Evolutionary conservation across 1,140 invertebrate genomes (phyloP), one percentile per base, ranked within the genome.

Genomic region (Vanessa tameamea): DNA sequence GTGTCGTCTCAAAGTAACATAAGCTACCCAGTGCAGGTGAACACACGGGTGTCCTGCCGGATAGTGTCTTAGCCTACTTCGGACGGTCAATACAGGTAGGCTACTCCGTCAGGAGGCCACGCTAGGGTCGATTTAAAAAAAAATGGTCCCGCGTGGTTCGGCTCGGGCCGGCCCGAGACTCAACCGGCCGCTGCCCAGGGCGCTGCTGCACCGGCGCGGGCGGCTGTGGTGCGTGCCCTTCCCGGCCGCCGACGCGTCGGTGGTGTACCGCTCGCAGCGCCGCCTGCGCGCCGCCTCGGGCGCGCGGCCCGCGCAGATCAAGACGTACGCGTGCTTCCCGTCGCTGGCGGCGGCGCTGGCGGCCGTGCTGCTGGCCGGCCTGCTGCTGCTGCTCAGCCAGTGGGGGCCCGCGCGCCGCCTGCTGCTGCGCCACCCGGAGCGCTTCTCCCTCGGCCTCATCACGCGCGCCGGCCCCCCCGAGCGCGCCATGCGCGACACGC

Each of bases 161-260:
- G n/a, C n/a, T n/a, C n/a, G n/a, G n/a, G n/a, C n/a, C n/a, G n/a
- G n/a, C n/a, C n/a, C n/a, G n/a, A n/a, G n/a, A n/a, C n/a, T n/a
- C n/a, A n/a, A n/a, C n/a, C 20, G 20, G 20, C 20, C 20, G 20
- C 20, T 1, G 20, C 20, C 0, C 20, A 96, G 95, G 72, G 80
- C 90, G 1, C 66, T 91, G 2, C 71, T 97, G n/a, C 97, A 96
- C 84, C 93, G 93, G 50, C 95, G 93, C 72, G 78, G 94, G 14
- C 86, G 95, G 47, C 88, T 94, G 3, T 98, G 95, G 95, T 96
- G 95, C 80, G 61, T 96, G 5, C 95, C 96, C 26, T 98, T 98
- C 91, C 94, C 94, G 5, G 97, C 97, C n/a, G 93, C 96, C 48
- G 98, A 99, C 94, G 94, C 94, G 71, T 96, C 97, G 11, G 95